Evolutionary conservation across 2,888 invertebrate species (phyloP).

Genomic region (Nowickia ferox): DNA sequence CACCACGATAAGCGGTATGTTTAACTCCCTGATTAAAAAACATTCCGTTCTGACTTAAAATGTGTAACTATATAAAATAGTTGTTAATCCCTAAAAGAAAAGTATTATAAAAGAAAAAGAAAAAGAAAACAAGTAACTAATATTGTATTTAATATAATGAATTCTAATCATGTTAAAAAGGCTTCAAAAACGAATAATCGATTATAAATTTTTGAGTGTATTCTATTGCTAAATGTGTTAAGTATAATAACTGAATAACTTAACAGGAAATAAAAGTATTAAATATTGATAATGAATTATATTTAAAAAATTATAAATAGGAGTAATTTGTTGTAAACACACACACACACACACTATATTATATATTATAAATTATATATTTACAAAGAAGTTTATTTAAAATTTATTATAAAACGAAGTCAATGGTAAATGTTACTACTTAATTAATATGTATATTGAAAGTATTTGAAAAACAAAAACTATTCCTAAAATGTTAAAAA

Average conservation of each 20-base stretch:
- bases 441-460: constrained; percentile 32
- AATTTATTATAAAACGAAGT: constrained; percentile 49
- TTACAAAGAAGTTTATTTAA: constrained; percentile 14
- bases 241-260: constrained; percentile 32
- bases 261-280: neutral
- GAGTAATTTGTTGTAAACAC: constrained; percentile 44
- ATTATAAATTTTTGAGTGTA: constrained; percentile 62
- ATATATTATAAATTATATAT: neutral
- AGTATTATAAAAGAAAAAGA: constrained; percentile 40
- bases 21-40: constrained; percentile 33
- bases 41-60: constrained; percentile 25
- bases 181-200: constrained; percentile 68
- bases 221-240: constrained; percentile 64
- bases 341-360: neutral
- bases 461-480: neutral
- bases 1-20: constrained; percentile 15
- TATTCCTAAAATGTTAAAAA: constrained; percentile 24
- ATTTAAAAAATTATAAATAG: constrained; percentile 39
- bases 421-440: constrained; percentile 61
- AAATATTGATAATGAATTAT: constrained; percentile 17
- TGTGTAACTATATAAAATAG: constrained; percentile 12
- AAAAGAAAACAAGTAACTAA: constrained; percentile 15
- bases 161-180: constrained; percentile 52
- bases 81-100: constrained; percentile 42
- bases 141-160: constrained; percentile 20